phyloP scores from a whole-genome alignment of 1,140 invertebrate genomes.

The Rhopalosiphum maidis region DNA sequence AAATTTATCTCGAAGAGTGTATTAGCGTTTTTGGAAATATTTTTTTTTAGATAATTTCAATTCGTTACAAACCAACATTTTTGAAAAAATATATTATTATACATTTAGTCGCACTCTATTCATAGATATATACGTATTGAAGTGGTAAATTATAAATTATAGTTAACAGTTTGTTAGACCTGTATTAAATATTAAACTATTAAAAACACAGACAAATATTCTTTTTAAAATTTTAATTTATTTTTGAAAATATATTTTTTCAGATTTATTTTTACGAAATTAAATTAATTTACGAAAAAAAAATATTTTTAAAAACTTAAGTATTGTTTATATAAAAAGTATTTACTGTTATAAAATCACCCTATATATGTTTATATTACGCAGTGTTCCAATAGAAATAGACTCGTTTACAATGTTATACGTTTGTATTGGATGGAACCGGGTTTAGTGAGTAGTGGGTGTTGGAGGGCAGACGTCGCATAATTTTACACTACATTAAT shows the following conservation, averaged over 20 bases:
- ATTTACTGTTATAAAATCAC: neutral
- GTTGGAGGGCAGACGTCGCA: neutral
- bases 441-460: neutral
- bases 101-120: neutral
- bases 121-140: neutral
- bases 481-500: slow-evolving; percentile 30
- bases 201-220: no score
- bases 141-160: no score
- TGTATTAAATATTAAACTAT: no score
- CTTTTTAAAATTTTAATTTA: no score
- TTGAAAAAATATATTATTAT: neutral
- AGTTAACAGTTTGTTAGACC: no score
- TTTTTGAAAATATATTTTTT: no score
- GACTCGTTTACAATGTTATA: neutral
- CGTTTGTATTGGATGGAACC: neutral
- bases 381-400: neutral
- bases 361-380: neutral
- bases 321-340: no score
- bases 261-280: neutral
- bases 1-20: no score
- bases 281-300: neutral
- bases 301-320: neutral
- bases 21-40: neutral
- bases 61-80: no score
- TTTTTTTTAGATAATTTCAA: neutral